phyloP scores from a whole-genome alignment of 2,113 vertebrate genomes.

The Euleptes europaea region DNA sequence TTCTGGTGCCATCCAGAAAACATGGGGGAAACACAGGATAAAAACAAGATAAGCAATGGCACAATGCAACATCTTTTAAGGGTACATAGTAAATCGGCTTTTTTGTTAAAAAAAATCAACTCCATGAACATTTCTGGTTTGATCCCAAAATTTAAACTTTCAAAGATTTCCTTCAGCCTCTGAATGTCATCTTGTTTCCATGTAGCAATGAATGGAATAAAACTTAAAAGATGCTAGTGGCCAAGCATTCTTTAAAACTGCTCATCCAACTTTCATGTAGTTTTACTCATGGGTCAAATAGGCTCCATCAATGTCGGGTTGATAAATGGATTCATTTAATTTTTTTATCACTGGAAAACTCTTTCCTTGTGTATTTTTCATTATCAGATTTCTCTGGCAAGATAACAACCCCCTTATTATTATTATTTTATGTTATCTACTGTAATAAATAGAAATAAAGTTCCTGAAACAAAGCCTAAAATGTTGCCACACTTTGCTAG shows the following conservation, averaged over 20 bases:
- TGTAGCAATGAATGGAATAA: neutral
- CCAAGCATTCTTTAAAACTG: constrained; percentile 44
- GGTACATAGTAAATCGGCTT: neutral
- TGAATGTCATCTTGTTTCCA: neutral
- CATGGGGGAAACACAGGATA: too few relatives aligned
- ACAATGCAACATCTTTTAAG: too few relatives aligned
- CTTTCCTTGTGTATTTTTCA: constrained; percentile 57
- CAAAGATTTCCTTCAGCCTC: neutral
- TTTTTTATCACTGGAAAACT: constrained; percentile 62
- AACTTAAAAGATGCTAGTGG: neutral
- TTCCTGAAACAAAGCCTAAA: constrained; percentile 1
- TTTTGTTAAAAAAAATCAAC: neutral
- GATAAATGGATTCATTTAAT: constrained; percentile 71
- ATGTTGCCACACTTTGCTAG: neutral
- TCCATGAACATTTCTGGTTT: neutral
- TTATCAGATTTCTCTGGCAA: constrained; percentile 63
- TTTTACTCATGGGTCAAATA: constrained; percentile 66
- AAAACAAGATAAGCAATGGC: too few relatives aligned
- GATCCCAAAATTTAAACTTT: neutral
- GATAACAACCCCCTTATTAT: constrained; percentile 51
- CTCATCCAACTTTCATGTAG: constrained; percentile 58
- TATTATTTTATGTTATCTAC: constrained; percentile 45
- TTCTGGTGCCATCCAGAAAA: too few relatives aligned
- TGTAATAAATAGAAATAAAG: constrained; percentile 5
- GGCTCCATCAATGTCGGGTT: constrained; percentile 55